phyloP scores from a whole-genome alignment of 1,140 invertebrate genomes.

The Leptinotarsa lineolata region DNA sequence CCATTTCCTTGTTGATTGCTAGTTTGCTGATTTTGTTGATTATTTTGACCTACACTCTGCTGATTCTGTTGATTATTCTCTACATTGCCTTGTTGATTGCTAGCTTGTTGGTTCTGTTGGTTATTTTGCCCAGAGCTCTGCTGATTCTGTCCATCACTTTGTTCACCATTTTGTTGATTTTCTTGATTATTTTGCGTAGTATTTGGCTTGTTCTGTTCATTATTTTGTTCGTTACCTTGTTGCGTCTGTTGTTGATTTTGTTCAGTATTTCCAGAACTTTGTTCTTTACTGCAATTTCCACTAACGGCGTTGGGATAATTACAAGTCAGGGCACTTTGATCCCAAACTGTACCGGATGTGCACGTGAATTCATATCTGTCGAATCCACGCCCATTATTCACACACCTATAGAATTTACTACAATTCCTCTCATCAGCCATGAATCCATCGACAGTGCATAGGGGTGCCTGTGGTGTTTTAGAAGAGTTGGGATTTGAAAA shows the following conservation, averaged over 20 bases:
- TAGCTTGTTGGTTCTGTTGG: conserved; percentile 26
- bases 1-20: conserved; percentile 23
- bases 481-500: neutral
- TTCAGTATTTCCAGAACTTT: conserved; percentile 9
- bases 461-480: conserved; percentile 66
- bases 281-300: conserved; percentile 38
- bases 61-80: conserved; percentile 28
- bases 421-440: conserved; percentile 31
- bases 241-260: conserved; percentile 25
- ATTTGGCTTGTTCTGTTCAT: conserved; percentile 27
- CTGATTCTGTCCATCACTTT: conserved; percentile 17
- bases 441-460: conserved; percentile 42
- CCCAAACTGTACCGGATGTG: conserved; percentile 68
- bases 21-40: conserved; percentile 36
- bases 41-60: conserved; percentile 17
- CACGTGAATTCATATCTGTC: conserved; percentile 66
- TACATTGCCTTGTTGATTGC: conserved; percentile 22
- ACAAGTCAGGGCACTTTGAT: conserved; percentile 61
- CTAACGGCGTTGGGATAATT: conserved; percentile 61
- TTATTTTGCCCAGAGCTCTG: conserved; percentile 18
- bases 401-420: conserved; percentile 61
- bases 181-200: conserved; percentile 31
- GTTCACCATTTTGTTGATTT: conserved; percentile 13
- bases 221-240: conserved; percentile 22
- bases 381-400: conserved; percentile 60